Evolutionary conservation across 2,113 vertebrate species (phyloP).

Genomic region (Saimiri boliviensis): DNA sequence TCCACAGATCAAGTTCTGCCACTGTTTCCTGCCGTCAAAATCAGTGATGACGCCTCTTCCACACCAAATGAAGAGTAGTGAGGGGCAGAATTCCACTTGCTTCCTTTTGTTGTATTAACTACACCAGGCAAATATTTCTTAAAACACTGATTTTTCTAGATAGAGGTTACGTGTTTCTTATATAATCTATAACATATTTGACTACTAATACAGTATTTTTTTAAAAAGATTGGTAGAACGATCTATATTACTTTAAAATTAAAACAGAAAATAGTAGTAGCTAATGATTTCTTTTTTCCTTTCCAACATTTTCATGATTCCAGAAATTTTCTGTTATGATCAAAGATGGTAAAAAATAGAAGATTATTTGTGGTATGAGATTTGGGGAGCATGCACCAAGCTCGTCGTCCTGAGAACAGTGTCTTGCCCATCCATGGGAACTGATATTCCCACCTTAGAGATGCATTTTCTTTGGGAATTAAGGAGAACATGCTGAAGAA

Average conservation of each 20-base stretch:
- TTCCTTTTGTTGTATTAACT: not conserved
- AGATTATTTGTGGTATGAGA: not conserved
- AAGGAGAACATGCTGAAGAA: not conserved
- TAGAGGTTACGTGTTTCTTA: not conserved
- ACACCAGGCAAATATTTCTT: not conserved
- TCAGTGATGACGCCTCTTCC: not conserved
- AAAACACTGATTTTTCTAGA: not conserved
- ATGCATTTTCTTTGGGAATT: not conserved
- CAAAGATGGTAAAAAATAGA: not conserved
- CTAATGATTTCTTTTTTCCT: not conserved
- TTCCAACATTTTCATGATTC: conserved; percentile 36
- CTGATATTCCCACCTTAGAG: not conserved
- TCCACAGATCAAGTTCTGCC: not conserved
- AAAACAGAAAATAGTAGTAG: not conserved
- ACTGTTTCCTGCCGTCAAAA: not conserved
- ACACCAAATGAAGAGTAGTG: not conserved
- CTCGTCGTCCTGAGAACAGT: not conserved
- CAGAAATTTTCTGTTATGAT: not conserved
- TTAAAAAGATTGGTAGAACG: not conserved
- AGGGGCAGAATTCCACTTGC: not conserved
- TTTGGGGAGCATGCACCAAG: not conserved
- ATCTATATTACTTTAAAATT: not conserved
- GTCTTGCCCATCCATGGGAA: not conserved
- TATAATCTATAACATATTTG: not conserved
- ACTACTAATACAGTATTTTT: not conserved